phyloP scores from a whole-genome alignment of 2,888 invertebrate genomes.

The Rhingia campestris region DNA sequence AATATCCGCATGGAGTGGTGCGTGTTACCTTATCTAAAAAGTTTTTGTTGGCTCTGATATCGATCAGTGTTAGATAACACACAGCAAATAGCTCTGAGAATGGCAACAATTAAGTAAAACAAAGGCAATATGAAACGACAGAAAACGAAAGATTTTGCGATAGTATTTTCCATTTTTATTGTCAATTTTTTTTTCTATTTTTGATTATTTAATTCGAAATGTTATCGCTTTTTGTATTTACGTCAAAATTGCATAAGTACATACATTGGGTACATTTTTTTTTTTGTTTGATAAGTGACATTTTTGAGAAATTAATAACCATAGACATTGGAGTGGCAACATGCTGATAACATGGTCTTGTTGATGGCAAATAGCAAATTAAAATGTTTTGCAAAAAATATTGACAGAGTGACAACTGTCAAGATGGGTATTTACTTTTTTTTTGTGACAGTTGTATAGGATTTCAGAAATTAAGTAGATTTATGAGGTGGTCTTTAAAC shows the following conservation, averaged over 20 bases:
- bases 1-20: constrained; percentile 2
- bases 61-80: constrained; percentile 39
- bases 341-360: no score
- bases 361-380: no score
- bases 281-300: no score
- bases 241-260: constrained; percentile 17
- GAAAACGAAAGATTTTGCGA: constrained; percentile 14
- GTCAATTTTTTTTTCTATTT: not conserved
- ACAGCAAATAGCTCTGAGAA: constrained; percentile 6
- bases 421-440: no score
- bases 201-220: constrained; percentile 44
- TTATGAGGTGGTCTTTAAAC: no score
- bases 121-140: not conserved
- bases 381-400: no score
- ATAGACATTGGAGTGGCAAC: no score
- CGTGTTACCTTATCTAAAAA: constrained; percentile 15
- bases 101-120: constrained; percentile 1
- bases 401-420: no score
- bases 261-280: no score
- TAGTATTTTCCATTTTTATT: constrained; percentile 39
- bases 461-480: no score
- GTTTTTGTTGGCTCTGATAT: constrained; percentile 11
- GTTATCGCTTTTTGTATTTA: constrained; percentile 7
- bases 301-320: no score
- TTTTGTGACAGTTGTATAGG: no score